Percentiles rank a stretch among this genome's conserved stretches.
phyloP scores from a whole-genome alignment of 2,888 invertebrate genomes.

The Eilema caniola region DNA sequence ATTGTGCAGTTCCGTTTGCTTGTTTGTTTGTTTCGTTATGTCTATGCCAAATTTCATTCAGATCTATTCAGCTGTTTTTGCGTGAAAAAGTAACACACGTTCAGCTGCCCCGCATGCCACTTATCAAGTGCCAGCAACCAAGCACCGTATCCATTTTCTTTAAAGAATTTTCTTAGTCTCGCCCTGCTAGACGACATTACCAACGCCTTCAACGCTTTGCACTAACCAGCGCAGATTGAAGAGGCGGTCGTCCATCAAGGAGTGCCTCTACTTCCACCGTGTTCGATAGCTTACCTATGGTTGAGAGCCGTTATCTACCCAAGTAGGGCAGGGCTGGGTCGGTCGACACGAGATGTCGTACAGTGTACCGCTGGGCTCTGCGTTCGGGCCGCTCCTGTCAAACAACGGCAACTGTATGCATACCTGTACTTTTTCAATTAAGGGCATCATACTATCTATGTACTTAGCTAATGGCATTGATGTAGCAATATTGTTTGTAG shows the following conservation, averaged over 20 bases:
- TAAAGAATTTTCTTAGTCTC: neutral
- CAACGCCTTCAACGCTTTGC: neutral
- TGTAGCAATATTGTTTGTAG: slow-evolving; percentile 15
- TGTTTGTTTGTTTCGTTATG: too few relatives aligned
- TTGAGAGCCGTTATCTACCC: neutral
- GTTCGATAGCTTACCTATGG: neutral
- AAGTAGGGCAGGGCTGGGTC: neutral
- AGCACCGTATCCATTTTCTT: neutral
- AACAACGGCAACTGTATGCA: neutral
- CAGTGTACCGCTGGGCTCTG: neutral
- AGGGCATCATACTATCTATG: neutral
- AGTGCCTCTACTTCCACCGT: neutral
- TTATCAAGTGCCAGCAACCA: too few relatives aligned
- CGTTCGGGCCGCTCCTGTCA: neutral
- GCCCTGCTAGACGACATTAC: neutral
- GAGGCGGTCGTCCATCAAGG: neutral
- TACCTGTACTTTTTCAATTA: neutral
- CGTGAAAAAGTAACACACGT: too few relatives aligned
- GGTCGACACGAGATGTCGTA: neutral
- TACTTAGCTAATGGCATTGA: slow-evolving; percentile 15
- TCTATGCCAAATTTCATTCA: too few relatives aligned
- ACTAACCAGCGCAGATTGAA: neutral
- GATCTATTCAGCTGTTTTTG: too few relatives aligned
- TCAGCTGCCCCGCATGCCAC: too few relatives aligned
- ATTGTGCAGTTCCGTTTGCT: too few relatives aligned